Conservation (phyloP, 1,140 invertebrate species). For the Platorchestia sp. region DNA sequence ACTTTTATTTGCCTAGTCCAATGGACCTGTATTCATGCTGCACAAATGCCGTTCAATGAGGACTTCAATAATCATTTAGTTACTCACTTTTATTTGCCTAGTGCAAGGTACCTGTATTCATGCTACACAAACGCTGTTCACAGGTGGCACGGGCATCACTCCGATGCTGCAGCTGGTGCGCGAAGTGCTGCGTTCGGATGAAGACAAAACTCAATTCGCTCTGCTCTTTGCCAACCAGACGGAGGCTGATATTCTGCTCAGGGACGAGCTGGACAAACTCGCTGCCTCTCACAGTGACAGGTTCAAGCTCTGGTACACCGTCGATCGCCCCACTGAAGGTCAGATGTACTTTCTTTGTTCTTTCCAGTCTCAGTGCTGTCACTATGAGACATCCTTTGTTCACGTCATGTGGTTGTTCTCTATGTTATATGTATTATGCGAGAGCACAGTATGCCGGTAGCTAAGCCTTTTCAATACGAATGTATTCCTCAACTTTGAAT, state of each 20-base stretch:
- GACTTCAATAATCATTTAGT: no score
- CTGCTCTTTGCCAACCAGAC: constrained; percentile 97
- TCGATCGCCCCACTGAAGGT: constrained; percentile 86
- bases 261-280: constrained; percentile 89
- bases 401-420: no score
- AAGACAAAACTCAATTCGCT: constrained; percentile 85
- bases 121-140: constrained; percentile 64
- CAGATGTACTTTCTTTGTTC: constrained; percentile 70
- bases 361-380: neutral
- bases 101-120: neutral
- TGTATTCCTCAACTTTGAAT: no score
- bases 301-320: constrained; percentile 94
- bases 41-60: constrained; percentile 60
- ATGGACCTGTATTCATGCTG: neutral
- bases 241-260: constrained; percentile 94
- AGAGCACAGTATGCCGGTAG: no score
- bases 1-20: neutral
- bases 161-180: constrained; percentile 96
- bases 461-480: no score
- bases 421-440: no score
- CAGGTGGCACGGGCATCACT: constrained; percentile 91
- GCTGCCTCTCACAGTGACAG: constrained; percentile 80
- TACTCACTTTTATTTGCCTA: neutral
- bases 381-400: neutral
- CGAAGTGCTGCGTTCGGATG: constrained; percentile 83